Evolutionary conservation across 2,113 vertebrate species (phyloP), one percentile per base, ranked within the genome.

Genomic region (Bolborhynchus lineola): DNA sequence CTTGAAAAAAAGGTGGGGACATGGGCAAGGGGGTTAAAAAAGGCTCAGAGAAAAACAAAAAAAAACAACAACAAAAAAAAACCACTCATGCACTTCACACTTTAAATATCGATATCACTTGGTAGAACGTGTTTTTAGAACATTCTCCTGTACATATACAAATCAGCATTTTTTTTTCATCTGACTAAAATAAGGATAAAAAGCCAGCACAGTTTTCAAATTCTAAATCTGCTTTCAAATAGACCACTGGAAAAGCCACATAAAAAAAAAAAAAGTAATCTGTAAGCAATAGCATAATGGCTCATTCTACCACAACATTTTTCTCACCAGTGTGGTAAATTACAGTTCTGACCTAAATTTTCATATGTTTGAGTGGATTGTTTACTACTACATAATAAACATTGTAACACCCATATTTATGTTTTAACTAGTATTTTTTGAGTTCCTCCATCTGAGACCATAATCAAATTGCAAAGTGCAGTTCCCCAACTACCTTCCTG

Each of bases 51-150:
- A 33, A 86, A 90, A 90, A 14, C 10, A 28, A 52, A 10, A 26
- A 28, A 57, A 21, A 9, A n/a, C n/a, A n/a, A n/a, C n/a, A n/a
- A n/a, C n/a, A 11, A 28, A 52, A 10, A 26, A 28, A 57, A 21
- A 9, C 8, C 25, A 33, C 7, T 31, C 21, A 55, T 0, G 0
- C 5, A 33, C 13, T 49, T 8, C 1, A 1, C 11, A 7, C 5
- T 69, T 29, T 2, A 41, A 75, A 70, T 88, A 52, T 6, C 62
- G 33, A 0, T 57, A 69, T 18, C 13, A 31, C 16, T 39, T 14
- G 69, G 42, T 3, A 62, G 11, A 90, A 74, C 3, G 25, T 5
- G 11, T 62, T 90, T 82, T 70, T n/a, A 74, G 39, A 86, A 84
- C 59, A 70, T 55, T 49, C 20, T 47, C 11, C 52, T 68, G 25